Base-by-base conservation (phyloP, 2,888 invertebrate genomes). In the Synanthedon andrenaeformis region DNA sequence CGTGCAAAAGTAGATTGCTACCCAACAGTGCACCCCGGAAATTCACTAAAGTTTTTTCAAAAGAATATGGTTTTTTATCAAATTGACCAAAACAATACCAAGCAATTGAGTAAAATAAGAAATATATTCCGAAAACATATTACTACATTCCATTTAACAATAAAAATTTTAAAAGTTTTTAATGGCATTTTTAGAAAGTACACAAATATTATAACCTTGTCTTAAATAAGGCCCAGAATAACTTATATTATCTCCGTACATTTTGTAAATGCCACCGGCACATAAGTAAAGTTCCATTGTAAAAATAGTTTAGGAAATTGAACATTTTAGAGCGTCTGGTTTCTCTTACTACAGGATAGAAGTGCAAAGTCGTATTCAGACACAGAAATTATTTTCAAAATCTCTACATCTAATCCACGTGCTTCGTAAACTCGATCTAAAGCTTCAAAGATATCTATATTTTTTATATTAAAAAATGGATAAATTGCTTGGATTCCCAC, bases 201-300 rank as follows among this genome's bases (percentile, higher is more conserved):
- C 0, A 74, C 62, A 82, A 82, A 85, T 49, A 70, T 57, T 1
- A 79, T 56, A n/a, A 0, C 63, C 60, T 62, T 83, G 80, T 17
- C 68, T 64, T 0, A 64, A 63, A 54, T 85, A 84, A 1, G 73
- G 55, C 0, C 84, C 84, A 1, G 83, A 82, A 57, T 84, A 86
- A 3, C 66, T 70, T 0, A 85, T 74, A 0, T 56, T 3, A n/a
- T 79, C 69, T 6, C 77, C 80, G 45, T 72, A 82, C 3, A 76
- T 58, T 55, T 76, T 69, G 41, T 79, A 82, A 0, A 79, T 58
- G 0, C 84, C 85, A 0, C 86, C 84, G 8, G 77, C 80, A 52
- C 74, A 74, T 0, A 65, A 61, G 48, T 86, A 85, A 58, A 41
- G 70, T 79, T 3, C 75, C 79, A 57, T 85, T 80, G 3, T 62